Evolutionary conservation across 1,140 invertebrate genomes (phyloP), one percentile per base, ranked within the genome.

Genomic region (Tetramorium parvispinum): DNA sequence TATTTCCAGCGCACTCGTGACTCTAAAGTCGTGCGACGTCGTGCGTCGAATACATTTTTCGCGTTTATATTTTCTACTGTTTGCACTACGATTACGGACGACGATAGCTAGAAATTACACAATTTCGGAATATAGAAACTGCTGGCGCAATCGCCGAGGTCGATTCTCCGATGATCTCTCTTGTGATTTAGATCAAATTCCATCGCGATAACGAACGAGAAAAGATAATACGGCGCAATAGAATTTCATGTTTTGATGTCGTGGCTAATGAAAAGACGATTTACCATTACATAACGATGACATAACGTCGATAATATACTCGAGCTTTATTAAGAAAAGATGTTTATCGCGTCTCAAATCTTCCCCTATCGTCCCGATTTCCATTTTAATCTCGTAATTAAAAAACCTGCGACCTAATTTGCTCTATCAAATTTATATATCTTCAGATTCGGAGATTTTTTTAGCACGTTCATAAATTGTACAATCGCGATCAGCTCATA

Each of bases 131-230:
- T n/a, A 27, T 66, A 11, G 40, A 71, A 87, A 66, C n/a, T 18
- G 18, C 40, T 55, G 21, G 32, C 68, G 59, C 43, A 18, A 70
- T 40, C 46, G 27, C 13, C 21, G n/a, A 32, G n/a, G 18, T 32
- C 57, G 37, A 65, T 8, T 16, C 37, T 37, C 24, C 21, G 43
- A 37, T 43, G 43, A 65, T 71, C 76, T 79, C 27, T 49, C 79
- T 83, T 24, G 32, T 32, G 55, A 86, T 86, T 49, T 59, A 21
- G 49, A 16, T 73, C 78, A 53, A 83, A 87, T 57, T 76, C 61
- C 66, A 18, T 53, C 57, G 77, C 53, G 78, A 86, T 86, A 86
- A 86, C 51, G n/a, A 49, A 27, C 18, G 59, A 46, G 16, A 37
- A 51, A 24, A 66, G 51, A 86, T 68, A 66, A 18, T 37, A 16